phyloP scores from a whole-genome alignment of 2,888 invertebrate genomes.

The Chymomyza procnemis region DNA sequence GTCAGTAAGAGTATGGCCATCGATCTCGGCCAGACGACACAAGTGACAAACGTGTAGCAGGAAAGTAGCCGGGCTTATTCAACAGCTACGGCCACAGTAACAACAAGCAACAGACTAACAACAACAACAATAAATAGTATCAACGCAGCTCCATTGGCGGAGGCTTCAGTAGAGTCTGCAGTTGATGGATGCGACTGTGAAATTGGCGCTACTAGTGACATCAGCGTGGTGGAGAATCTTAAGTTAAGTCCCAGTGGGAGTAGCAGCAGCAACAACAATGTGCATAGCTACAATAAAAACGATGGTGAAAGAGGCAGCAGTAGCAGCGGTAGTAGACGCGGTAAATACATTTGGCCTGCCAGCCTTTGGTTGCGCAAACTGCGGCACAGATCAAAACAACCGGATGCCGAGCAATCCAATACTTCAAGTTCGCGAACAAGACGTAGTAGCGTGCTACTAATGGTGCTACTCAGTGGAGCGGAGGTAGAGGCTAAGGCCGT shows the following conservation, averaged over 20 bases:
- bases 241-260: conserved; percentile 33
- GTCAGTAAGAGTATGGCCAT: conserved; percentile 69
- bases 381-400: conserved; percentile 39
- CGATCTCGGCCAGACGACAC: conserved; percentile 74
- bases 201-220: conserved; percentile 51
- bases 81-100: conserved; percentile 14
- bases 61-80: conserved; percentile 53
- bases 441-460: conserved; percentile 56
- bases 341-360: conserved; percentile 61
- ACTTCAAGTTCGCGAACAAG: neutral
- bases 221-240: conserved; percentile 60
- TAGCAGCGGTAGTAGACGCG: conserved; percentile 44
- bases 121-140: conserved; percentile 5
- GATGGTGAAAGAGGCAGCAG: neutral
- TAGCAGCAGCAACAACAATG: conserved; percentile 1
- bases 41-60: conserved; percentile 79
- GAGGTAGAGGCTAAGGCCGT: conserved; percentile 64
- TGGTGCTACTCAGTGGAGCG: conserved; percentile 58
- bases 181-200: conserved; percentile 56
- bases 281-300: neutral
- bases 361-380: conserved; percentile 66
- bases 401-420: conserved; percentile 15
- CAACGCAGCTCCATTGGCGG: neutral
- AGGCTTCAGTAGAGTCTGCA: conserved; percentile 28
- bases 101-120: conserved; percentile 7